A percentile compares a stretch with the other conserved stretches of the same genome.
These are phyloP conservation scores for Heterotilapia buettikoferi DNA, from an alignment of 2,113 vertebrate genomes.

Conservation along the genomic window DNA sequence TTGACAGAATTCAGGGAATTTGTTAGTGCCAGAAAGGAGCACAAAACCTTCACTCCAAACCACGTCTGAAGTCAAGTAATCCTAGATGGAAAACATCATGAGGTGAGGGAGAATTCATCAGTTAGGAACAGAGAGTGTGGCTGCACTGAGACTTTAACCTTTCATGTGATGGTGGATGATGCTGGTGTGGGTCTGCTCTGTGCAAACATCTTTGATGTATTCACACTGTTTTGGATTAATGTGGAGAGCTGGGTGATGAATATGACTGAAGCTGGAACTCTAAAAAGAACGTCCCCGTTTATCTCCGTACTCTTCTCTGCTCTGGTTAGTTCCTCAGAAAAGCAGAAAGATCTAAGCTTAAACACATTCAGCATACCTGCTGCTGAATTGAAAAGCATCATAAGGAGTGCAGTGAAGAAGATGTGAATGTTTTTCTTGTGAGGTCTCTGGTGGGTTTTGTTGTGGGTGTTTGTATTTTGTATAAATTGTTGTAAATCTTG, in stretches of 20 bases:
- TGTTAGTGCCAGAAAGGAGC: not conserved
- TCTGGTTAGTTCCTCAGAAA: not conserved
- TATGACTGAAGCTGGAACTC: not conserved
- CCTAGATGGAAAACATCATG: rapidly evolving
- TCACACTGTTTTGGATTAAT: not conserved
- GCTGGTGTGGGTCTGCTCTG: not conserved
- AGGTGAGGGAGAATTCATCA: not conserved
- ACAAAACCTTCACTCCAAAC: not conserved
- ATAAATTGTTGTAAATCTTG: not conserved
- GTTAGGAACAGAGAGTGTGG: not conserved
- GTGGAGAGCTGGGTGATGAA: rapidly evolving
- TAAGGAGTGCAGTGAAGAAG: not conserved
- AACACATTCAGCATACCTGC: not conserved
- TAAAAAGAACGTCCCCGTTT: rapidly evolving
- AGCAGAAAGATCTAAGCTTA: not conserved
- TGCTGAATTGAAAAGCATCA: not conserved
- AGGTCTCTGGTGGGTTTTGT: not conserved
- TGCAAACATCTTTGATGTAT: not conserved
- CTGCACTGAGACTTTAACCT: not conserved
- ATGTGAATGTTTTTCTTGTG: not conserved
- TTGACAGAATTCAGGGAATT: not conserved
- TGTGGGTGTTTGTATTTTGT: not conserved
- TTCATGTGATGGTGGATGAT: not conserved
- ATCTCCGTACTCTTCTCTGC: rapidly evolving
- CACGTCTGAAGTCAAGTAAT: not conserved